These are phyloP conservation scores for Anser brachyrhynchus DNA, from an alignment of 2,113 vertebrate genomes.

Conservation along the genomic window DNA sequence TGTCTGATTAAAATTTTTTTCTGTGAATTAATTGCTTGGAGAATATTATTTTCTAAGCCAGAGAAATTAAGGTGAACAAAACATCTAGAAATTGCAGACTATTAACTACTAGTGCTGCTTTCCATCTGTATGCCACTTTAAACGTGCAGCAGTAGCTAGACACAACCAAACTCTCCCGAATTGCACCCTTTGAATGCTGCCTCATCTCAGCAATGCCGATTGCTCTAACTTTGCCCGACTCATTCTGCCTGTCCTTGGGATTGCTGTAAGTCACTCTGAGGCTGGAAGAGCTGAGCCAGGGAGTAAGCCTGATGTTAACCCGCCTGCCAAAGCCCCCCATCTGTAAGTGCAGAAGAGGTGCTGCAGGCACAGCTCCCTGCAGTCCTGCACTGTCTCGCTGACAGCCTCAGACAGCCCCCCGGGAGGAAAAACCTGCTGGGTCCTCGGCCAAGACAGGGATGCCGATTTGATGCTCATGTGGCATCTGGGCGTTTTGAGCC, in stretches of 20 bases:
- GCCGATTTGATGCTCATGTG: fast-evolving
- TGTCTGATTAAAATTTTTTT: neutral
- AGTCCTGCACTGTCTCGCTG: fast-evolving
- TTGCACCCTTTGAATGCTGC: neutral
- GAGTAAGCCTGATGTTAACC: neutral
- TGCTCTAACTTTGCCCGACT: neutral
- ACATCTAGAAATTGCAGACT: neutral
- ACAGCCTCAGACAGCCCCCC: neutral
- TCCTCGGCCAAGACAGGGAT: neutral
- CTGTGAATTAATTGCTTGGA: neutral
- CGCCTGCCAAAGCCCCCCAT: neutral
- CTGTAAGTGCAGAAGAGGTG: neutral
- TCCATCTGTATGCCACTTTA: neutral
- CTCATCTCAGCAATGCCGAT: neutral
- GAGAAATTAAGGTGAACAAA: neutral
- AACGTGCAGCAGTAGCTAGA: neutral
- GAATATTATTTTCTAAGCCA: neutral
- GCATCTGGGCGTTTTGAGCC: neutral
- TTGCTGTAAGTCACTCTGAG: neutral
- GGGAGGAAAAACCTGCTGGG: neutral
- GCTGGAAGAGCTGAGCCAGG: neutral
- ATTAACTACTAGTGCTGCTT: neutral
- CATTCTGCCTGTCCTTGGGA: neutral
- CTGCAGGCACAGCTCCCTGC: neutral
- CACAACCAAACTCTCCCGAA: neutral